These are phyloP conservation scores for Ondatra zibethicus DNA, from an alignment of 2,113 vertebrate genomes.

Conservation along the genomic window DNA sequence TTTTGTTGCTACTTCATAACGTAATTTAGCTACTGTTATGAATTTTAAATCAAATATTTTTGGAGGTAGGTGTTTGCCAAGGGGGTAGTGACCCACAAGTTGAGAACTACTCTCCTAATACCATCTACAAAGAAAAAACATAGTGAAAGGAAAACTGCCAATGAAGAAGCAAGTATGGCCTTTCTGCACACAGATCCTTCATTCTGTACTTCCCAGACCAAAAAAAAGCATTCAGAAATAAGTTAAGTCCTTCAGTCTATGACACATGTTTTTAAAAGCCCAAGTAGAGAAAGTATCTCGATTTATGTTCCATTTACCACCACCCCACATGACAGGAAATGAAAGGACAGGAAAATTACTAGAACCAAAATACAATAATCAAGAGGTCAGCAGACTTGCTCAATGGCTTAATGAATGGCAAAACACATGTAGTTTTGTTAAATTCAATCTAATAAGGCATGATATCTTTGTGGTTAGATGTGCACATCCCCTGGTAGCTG, in stretches of 20 bases:
- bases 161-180: no score
- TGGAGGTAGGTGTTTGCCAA: no score
- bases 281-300: not conserved
- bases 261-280: not conserved
- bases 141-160: not conserved
- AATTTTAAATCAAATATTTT: no score
- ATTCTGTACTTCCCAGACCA: not conserved
- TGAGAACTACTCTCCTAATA: no score
- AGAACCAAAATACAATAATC: not conserved
- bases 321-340: not conserved
- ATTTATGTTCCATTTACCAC: not conserved
- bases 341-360: not conserved
- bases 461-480: rapidly evolving
- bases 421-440: not conserved
- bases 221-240: not conserved
- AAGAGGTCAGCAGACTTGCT: not conserved
- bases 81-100: no score
- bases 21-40: no score
- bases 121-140: not conserved
- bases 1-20: no score
- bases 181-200: not conserved
- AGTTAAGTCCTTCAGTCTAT: not conserved
- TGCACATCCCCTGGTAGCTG: not conserved
- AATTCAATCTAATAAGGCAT: not conserved
- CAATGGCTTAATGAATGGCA: not conserved